phyloP scores from a whole-genome alignment of 2,113 vertebrate genomes.

The Vulpes vulpes region DNA sequence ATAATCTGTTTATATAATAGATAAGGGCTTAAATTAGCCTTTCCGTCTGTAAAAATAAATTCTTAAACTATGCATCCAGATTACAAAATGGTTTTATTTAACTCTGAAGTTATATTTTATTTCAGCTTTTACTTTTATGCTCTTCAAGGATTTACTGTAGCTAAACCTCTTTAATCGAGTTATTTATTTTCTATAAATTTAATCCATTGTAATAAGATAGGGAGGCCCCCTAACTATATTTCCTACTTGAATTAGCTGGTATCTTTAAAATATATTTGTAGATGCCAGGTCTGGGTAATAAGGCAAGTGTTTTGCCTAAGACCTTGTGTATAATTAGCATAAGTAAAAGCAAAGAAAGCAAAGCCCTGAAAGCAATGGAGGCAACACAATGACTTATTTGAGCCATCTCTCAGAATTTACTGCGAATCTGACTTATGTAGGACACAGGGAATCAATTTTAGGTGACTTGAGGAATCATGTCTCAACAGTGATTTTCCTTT shows the following conservation, averaged over 20 bases:
- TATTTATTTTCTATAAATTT: conserved; percentile 45
- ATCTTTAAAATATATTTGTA: conserved; percentile 39
- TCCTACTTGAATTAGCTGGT: not conserved
- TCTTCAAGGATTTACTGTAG: not conserved
- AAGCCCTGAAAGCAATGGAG: not conserved
- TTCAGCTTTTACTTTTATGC: conserved; percentile 1
- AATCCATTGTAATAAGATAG: not conserved
- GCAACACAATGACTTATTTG: not conserved
- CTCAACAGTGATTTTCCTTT: not conserved
- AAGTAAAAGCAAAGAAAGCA: not conserved
- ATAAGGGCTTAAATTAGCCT: not conserved
- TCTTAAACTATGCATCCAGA: not conserved
- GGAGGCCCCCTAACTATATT: not conserved
- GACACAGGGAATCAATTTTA: not conserved
- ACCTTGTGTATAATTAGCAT: not conserved
- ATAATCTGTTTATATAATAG: not conserved
- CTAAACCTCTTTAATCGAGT: not conserved
- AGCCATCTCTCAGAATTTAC: conserved; percentile 27
- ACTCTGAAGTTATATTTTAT: conserved; percentile 29
- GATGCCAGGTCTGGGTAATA: not conserved
- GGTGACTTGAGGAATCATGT: not conserved
- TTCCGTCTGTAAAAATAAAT: conserved; percentile 24
- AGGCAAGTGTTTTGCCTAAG: not conserved
- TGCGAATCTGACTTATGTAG: not conserved
- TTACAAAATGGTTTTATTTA: conserved; percentile 4